Percentiles rank a stretch among this genome's conserved stretches.
phyloP scores from a whole-genome alignment of 1,140 invertebrate genomes.

The Contarinia nasturtii region DNA sequence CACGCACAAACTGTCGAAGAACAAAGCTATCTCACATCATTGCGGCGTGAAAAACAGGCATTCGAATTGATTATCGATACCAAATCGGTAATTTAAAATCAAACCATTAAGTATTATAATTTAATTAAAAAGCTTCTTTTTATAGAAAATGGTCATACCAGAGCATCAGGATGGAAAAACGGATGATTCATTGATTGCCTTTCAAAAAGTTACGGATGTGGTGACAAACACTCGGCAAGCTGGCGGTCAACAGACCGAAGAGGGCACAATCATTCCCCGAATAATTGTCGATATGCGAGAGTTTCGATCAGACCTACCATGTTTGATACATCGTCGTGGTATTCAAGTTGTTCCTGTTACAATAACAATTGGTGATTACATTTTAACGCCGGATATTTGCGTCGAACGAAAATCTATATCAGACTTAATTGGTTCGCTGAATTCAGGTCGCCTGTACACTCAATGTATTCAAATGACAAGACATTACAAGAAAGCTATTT shows the following conservation, averaged over 20 bases:
- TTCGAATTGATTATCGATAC: constrained; percentile 83
- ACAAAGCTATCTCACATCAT: constrained; percentile 78
- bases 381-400: constrained; percentile 88
- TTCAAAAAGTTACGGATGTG: constrained; percentile 10
- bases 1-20: constrained; percentile 86
- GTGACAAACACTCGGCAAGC: constrained; percentile 43
- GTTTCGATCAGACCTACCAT: constrained; percentile 90
- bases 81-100: constrained; percentile 50
- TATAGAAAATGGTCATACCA: constrained; percentile 75
- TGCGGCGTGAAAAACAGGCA: constrained; percentile 80
- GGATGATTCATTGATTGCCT: constrained; percentile 40
- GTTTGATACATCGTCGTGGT: constrained; percentile 78
- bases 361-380: constrained; percentile 89
- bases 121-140: background rate
- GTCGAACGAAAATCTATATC: constrained; percentile 94
- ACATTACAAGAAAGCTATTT: constrained; percentile 69
- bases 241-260: constrained; percentile 26
- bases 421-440: constrained; percentile 90
- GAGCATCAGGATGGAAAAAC: constrained; percentile 77
- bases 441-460: constrained; percentile 86
- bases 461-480: constrained; percentile 82
- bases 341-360: constrained; percentile 87
- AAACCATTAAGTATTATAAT: background rate
- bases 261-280: constrained; percentile 26
- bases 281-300: constrained; percentile 96